phyloP scores from a whole-genome alignment of 2,888 invertebrate species.

The Microctonus brassicae region DNA sequence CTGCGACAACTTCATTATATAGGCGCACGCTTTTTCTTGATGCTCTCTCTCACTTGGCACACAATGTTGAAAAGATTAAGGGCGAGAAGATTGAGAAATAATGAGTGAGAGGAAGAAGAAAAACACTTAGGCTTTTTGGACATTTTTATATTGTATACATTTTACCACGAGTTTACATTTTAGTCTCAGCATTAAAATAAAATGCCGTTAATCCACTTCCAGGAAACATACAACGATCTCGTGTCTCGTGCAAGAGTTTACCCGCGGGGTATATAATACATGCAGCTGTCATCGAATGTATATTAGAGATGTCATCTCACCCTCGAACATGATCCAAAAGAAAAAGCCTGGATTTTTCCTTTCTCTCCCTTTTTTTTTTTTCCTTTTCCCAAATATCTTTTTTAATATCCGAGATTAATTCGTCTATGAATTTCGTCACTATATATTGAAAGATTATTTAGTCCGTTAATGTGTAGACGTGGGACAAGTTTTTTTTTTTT shows the following conservation, averaged over 20 bases:
- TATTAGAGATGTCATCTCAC: conserved; percentile 30
- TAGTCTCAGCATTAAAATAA: conserved; percentile 46
- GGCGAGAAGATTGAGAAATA: conserved; percentile 12
- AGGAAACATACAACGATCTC: conserved; percentile 40
- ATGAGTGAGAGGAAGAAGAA: conserved; percentile 7
- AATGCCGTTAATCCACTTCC: conserved; percentile 50
- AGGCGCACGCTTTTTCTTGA: conserved; percentile 7
- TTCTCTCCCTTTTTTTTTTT: conserved; percentile 1
- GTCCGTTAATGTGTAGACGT: background rate
- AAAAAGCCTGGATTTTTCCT: background rate
- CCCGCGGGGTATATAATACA: conserved; percentile 35
- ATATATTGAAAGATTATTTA: background rate
- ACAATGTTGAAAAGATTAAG: too few relatives aligned
- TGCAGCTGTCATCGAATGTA: conserved; percentile 48
- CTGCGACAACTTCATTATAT: conserved; percentile 57
- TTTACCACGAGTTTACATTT: conserved; percentile 18
- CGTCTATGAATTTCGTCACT: background rate
- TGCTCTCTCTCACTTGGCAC: too few relatives aligned
- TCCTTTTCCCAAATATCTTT: background rate
- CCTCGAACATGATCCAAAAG: conserved; percentile 36
- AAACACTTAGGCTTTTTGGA: conserved; percentile 8
- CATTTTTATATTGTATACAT: conserved; percentile 33
- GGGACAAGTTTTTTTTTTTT: background rate
- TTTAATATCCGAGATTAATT: background rate
- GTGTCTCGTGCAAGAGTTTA: conserved; percentile 7